Evolutionary conservation across 2,113 vertebrate species (phyloP), one percentile per base, ranked within the genome.

Genomic region (Cheilinus undulatus): DNA sequence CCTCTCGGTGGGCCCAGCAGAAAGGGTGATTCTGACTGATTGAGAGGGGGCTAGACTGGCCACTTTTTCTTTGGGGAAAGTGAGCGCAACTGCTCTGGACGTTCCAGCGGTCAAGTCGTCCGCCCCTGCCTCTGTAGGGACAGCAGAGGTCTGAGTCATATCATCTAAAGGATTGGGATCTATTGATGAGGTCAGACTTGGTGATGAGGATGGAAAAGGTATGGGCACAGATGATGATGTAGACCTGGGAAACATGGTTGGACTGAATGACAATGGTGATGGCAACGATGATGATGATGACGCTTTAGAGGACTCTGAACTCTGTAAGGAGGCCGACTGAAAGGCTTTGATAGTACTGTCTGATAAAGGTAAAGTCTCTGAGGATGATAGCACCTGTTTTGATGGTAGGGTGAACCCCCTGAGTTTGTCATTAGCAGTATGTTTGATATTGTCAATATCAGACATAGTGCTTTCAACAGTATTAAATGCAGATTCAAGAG

Each of bases 51-150:
- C 82, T 68, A 87, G 86, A 61, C 82, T 87, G 80, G 90, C 89
- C 63, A 91, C 91, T 60, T 94, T 94, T 71, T 92, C 93, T 79
- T 93, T 90, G 70, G 93, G 92, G 43, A 76, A 52, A 73, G 69
- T 27, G 51, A 68, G 71, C 36, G 56, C 80, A 49, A 62, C 57
- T 46, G 91, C 91, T 86, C 91, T 91, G 64, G 89, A 92, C 89
- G 89, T 86, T 89, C 89, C 87, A 88, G 84, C n/a, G 2, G 76
- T 83, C 57, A 90, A 57, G 42, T 94, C 94, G 81, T 93, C 86
- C 28, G 14, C 63, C 26, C 70, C 73, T 28, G 70, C 75, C 63
- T 86, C 92, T 94, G 92, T 73, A 92, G 87, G 59, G 59, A 91
- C 65, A 90, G 81, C 62, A 89, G 76, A 81, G 1, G 23, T 38